These are phyloP conservation scores for Deroplatys truncata DNA, from an alignment of 2,888 invertebrate species.

Conservation along the genomic window DNA sequence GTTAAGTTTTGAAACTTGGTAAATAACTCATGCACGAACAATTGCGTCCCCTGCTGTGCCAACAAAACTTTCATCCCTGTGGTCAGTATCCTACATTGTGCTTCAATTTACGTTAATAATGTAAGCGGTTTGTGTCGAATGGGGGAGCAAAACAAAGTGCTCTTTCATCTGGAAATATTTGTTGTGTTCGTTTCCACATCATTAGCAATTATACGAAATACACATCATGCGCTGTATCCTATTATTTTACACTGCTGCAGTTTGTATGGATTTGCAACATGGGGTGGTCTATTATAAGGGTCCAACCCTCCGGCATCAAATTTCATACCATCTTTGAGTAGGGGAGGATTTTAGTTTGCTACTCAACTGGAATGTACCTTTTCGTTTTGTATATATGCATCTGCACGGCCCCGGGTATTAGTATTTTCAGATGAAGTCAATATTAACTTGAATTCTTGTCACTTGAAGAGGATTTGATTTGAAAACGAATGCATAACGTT, in stretches of 20 bases:
- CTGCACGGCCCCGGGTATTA: too few relatives aligned
- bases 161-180: not conserved
- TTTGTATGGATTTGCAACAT: not conserved
- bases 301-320: not conserved
- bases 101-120: not conserved
- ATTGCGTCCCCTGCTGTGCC: not conserved
- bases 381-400: too few relatives aligned
- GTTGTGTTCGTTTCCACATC: not conserved
- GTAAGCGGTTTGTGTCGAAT: not conserved
- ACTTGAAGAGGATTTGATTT: too few relatives aligned
- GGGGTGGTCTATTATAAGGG: not conserved
- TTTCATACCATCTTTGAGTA: not conserved
- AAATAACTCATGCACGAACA: not conserved
- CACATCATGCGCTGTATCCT: not conserved
- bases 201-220: not conserved
- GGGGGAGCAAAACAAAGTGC: not conserved
- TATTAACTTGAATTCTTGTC: too few relatives aligned
- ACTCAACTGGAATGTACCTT: too few relatives aligned
- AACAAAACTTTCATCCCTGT: not conserved
- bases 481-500: too few relatives aligned
- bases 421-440: too few relatives aligned
- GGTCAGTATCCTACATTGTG: not conserved
- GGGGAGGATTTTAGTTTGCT: too few relatives aligned
- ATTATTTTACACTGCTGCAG: not conserved
- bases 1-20: not conserved